phyloP scores from a whole-genome alignment of 1,140 invertebrate species.

The Bombus consobrinus region DNA sequence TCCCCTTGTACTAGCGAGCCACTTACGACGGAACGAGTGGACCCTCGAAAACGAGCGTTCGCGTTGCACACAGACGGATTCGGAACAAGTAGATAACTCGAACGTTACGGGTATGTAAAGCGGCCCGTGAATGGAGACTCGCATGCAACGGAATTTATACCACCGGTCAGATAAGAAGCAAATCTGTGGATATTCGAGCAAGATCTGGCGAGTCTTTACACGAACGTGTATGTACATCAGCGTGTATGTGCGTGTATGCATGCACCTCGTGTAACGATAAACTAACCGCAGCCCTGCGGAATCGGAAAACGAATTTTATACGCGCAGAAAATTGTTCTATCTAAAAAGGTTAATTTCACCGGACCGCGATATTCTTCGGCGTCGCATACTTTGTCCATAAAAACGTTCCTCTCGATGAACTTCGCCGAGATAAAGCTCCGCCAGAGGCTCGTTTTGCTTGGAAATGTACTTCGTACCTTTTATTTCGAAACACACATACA shows the following conservation, averaged over 20 bases:
- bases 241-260: no score
- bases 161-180: slow-evolving; percentile 40
- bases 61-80: slow-evolving; percentile 34
- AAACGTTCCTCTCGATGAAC: slow-evolving; percentile 17
- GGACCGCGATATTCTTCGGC: slow-evolving; percentile 11
- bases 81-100: slow-evolving; percentile 50
- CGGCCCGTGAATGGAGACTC: slow-evolving; percentile 39
- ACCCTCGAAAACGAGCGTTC: slow-evolving; percentile 52
- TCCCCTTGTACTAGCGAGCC: slow-evolving; percentile 38
- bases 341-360: slow-evolving; percentile 44
- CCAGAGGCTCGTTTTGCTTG: no score
- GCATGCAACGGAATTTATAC: slow-evolving; percentile 52
- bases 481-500: not conserved
- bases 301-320: slow-evolving; percentile 45
- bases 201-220: not conserved
- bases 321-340: slow-evolving; percentile 48
- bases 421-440: slow-evolving; percentile 26
- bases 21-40: slow-evolving; percentile 49
- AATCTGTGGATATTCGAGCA: slow-evolving; percentile 36
- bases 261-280: slow-evolving; percentile 25
- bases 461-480: not conserved
- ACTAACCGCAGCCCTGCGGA: slow-evolving; percentile 15
- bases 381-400: slow-evolving; percentile 12
- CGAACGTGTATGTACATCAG: not conserved
- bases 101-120: slow-evolving; percentile 50